These are phyloP conservation scores for Operophtera brumata DNA, from an alignment of 2,888 invertebrate species.

Conservation along the genomic window DNA sequence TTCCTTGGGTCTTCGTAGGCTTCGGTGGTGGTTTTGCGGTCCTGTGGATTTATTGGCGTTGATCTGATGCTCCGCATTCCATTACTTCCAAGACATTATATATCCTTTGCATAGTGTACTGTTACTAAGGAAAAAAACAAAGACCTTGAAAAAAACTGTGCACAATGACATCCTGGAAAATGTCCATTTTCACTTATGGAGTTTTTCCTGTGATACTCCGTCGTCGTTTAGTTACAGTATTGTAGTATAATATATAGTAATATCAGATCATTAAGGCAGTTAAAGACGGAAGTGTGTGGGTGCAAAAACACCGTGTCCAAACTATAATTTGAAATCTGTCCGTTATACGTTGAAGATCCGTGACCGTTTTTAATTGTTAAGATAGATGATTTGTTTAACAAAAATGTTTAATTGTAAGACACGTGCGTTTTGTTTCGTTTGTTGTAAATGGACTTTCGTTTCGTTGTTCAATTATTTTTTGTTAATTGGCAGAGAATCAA, in stretches of 20 bases:
- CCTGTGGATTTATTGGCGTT: too few relatives aligned
- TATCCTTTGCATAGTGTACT: too few relatives aligned
- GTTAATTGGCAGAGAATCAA: slow-evolving; percentile 21
- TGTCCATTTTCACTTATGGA: neutral
- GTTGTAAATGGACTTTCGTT: slow-evolving; percentile 55
- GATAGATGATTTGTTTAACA: slow-evolving; percentile 69
- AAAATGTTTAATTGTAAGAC: slow-evolving; percentile 70
- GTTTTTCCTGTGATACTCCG: slow-evolving; percentile 1
- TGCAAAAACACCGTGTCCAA: slow-evolving; percentile 78
- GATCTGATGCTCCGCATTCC: too few relatives aligned
- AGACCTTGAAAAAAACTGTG: too few relatives aligned
- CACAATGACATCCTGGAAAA: neutral
- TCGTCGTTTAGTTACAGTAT: slow-evolving; percentile 58
- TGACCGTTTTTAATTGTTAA: slow-evolving; percentile 71
- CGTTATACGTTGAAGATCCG: slow-evolving; percentile 54
- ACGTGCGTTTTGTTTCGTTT: slow-evolving; percentile 63
- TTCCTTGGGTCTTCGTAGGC: too few relatives aligned
- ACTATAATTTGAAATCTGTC: slow-evolving; percentile 77
- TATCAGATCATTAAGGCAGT: slow-evolving; percentile 74
- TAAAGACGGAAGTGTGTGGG: slow-evolving; percentile 78
- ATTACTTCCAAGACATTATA: too few relatives aligned
- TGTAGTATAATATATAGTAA: slow-evolving; percentile 58
- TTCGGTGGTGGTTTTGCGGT: too few relatives aligned
- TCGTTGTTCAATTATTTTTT: slow-evolving; percentile 28
- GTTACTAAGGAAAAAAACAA: too few relatives aligned